Conservation (phyloP, 2,888 invertebrate species). For the Chloromyia formosa region DNA sequence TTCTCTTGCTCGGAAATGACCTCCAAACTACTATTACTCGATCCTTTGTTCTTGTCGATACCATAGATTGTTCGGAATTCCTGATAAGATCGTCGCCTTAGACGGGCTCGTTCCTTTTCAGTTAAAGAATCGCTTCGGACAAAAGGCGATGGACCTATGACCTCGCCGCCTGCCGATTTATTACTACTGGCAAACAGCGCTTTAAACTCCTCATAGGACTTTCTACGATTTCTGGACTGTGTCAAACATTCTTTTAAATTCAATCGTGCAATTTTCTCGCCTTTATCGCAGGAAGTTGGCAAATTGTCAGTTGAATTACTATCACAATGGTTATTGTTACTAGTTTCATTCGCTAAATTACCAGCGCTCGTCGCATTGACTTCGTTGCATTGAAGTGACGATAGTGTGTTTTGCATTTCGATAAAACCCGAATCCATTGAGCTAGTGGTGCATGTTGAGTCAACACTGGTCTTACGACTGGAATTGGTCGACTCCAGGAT, state of each 20-base stretch:
- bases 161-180: neutral
- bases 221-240: constrained; percentile 63
- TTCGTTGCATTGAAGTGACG: constrained; percentile 23
- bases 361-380: constrained; percentile 7
- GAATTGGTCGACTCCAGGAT: constrained; percentile 55
- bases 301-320: neutral
- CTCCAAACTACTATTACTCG: constrained; percentile 54
- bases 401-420: constrained; percentile 59
- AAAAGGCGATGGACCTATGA: constrained; percentile 5
- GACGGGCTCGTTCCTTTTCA: constrained; percentile 39
- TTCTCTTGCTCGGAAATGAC: constrained; percentile 61
- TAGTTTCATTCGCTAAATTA: neutral
- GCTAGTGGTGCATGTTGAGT: constrained; percentile 63
- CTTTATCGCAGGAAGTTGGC: constrained; percentile 46
- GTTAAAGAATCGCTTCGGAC: constrained; percentile 25
- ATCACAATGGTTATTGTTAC: constrained; percentile 40
- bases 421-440: constrained; percentile 65
- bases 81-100: constrained; percentile 55
- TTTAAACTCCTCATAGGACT: constrained; percentile 64
- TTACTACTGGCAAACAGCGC: constrained; percentile 56
- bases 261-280: constrained; percentile 59
- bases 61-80: constrained; percentile 53
- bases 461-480: constrained; percentile 64
- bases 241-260: constrained; percentile 63
- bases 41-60: constrained; percentile 46